These are phyloP conservation scores for Lymantria dispar DNA, from an alignment of 2,888 invertebrate species.

Conservation along the genomic window DNA sequence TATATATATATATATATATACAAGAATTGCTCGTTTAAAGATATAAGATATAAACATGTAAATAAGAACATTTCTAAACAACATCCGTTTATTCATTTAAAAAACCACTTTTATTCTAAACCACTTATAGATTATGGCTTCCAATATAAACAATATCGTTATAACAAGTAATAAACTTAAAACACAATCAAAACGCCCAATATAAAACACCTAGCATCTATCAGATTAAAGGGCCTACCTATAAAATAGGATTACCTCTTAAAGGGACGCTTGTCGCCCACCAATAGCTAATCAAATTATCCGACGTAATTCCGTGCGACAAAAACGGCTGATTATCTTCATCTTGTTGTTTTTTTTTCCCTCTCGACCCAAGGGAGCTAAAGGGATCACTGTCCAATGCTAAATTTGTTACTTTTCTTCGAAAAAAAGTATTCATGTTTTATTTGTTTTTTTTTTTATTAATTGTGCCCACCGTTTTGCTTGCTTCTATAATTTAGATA, in stretches of 20 bases:
- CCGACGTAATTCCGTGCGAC: slow-evolving; percentile 68
- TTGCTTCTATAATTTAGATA: too few relatives aligned
- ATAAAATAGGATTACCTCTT: slow-evolving; percentile 71
- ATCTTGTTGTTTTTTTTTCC: slow-evolving; percentile 55
- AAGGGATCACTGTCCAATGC: slow-evolving; percentile 57
- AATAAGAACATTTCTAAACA: too few relatives aligned
- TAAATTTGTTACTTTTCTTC: slow-evolving; percentile 41
- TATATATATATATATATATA: too few relatives aligned
- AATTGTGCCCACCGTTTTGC: too few relatives aligned
- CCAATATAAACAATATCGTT: slow-evolving; percentile 8
- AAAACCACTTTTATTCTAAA: too few relatives aligned
- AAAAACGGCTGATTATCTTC: slow-evolving; percentile 74
- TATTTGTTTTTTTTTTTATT: slow-evolving; percentile 27
- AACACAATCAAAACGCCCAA: slow-evolving; percentile 34
- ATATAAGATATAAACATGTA: too few relatives aligned
- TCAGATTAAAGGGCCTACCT: slow-evolving; percentile 58
- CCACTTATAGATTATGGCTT: neutral
- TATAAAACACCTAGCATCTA: slow-evolving; percentile 49
- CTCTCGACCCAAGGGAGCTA: slow-evolving; percentile 50
- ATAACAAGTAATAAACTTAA: slow-evolving; percentile 27
- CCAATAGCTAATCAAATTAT: slow-evolving; percentile 77
- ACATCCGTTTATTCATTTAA: too few relatives aligned
- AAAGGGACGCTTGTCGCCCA: slow-evolving; percentile 65
- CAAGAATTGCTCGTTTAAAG: too few relatives aligned
- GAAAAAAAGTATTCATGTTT: slow-evolving; percentile 21